phyloP scores from a whole-genome alignment of 2,888 invertebrate species.

The Chrysolina haemoptera region DNA sequence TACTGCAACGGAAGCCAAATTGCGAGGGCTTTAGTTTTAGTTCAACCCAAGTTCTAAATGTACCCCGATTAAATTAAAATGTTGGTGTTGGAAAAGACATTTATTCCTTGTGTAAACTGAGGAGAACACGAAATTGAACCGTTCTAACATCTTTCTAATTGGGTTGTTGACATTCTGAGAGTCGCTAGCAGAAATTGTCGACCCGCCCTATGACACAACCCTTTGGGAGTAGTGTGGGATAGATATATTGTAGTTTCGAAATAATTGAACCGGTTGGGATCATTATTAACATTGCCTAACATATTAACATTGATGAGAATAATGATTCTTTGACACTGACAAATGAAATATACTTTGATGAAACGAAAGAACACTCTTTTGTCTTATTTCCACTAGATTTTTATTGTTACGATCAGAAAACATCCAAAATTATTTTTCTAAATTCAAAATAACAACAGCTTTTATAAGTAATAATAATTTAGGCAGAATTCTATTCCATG shows the following conservation, averaged over 20 bases:
- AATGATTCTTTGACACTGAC: too few relatives aligned
- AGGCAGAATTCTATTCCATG: too few relatives aligned
- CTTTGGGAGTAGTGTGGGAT: neutral
- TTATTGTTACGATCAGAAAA: too few relatives aligned
- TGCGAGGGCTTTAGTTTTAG: neutral
- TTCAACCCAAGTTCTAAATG: constrained; percentile 14
- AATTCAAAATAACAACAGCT: too few relatives aligned
- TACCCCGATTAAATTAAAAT: constrained; percentile 28
- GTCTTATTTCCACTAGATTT: too few relatives aligned
- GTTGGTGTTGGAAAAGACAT: constrained; percentile 36
- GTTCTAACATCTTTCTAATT: constrained; percentile 62
- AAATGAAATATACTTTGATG: too few relatives aligned
- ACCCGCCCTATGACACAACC: constrained; percentile 13
- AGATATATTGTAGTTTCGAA: neutral
- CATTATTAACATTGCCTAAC: too few relatives aligned
- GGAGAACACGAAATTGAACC: constrained; percentile 53
- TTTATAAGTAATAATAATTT: too few relatives aligned
- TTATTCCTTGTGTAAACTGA: constrained; percentile 37
- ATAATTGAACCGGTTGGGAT: too few relatives aligned
- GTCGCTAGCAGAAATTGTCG: constrained; percentile 25
- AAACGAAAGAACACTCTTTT: too few relatives aligned
- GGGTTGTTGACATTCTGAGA: constrained; percentile 61
- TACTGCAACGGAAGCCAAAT: neutral
- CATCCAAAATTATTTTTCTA: too few relatives aligned
- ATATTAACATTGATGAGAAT: too few relatives aligned